Conservation (phyloP, 2,888 invertebrate genomes). For the Mythimna vitellina region DNA sequence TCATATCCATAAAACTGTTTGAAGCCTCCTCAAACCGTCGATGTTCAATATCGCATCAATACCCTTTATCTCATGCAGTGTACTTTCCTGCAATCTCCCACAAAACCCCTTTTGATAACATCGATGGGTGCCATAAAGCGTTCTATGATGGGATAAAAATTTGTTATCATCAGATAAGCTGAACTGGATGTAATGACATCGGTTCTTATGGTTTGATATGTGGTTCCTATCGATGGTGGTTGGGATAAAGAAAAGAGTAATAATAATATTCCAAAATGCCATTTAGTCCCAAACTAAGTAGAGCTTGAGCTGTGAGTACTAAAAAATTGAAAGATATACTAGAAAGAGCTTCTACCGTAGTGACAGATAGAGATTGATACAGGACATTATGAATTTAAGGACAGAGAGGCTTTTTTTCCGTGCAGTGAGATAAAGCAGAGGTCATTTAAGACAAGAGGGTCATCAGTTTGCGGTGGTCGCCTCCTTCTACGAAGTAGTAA, state of each 20-base stretch:
- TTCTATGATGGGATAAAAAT: conserved; percentile 46
- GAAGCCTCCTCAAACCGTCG: conserved; percentile 4
- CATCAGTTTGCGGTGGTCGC: neutral
- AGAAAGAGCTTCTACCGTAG: no score
- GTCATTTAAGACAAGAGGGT: no score
- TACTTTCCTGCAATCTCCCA: conserved; percentile 32
- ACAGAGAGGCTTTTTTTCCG: no score
- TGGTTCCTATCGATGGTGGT: conserved; percentile 22
- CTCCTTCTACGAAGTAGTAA: no score
- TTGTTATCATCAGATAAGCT: conserved; percentile 51
- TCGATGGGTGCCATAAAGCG: conserved; percentile 48
- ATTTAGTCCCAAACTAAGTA: no score
- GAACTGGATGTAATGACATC: conserved; percentile 52
- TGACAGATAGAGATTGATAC: no score
- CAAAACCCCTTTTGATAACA: conserved; percentile 46
- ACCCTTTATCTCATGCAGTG: conserved; percentile 41
- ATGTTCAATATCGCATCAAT: conserved; percentile 17
- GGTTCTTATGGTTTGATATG: conserved; percentile 44
- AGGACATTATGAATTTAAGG: no score
- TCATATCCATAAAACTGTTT: conserved; percentile 18
- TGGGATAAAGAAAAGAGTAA: conserved; percentile 1
- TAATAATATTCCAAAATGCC: no score
- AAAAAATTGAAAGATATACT: no score
- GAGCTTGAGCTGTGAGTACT: no score
- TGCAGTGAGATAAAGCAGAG: no score